Percentiles rank a stretch among this genome's conserved stretches.
These are phyloP conservation scores for Eristalinus sepulchralis DNA, from an alignment of 2,888 invertebrate genomes.

Conservation along the genomic window DNA sequence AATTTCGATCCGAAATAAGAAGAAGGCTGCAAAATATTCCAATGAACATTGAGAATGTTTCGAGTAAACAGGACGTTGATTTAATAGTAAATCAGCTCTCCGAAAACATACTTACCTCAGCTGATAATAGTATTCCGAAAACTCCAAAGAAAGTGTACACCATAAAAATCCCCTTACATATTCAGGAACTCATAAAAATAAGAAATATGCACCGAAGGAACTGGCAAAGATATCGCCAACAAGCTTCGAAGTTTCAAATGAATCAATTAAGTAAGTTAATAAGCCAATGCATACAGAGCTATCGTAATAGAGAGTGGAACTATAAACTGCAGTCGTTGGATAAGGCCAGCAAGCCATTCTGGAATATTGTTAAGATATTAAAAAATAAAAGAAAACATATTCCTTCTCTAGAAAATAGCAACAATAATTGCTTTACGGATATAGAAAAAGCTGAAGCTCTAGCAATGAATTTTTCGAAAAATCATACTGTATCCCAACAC, in stretches of 20 bases:
- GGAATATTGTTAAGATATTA: not conserved
- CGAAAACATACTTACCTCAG: no score
- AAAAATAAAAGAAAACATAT: not conserved
- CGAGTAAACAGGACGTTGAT: no score
- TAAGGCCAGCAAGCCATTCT: not conserved
- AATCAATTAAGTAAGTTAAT: no score
- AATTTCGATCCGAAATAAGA: no score
- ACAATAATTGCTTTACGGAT: not conserved
- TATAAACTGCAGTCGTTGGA: not conserved
- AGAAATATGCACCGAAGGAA: not conserved
- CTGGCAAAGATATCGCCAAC: constrained; percentile 12
- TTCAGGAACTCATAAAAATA: not conserved
- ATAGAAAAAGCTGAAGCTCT: not conserved
- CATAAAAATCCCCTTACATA: not conserved
- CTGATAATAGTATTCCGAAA: no score
- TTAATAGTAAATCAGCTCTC: no score
- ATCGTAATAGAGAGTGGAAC: constrained; percentile 8
- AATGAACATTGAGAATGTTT: no score
- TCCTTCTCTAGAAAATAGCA: not conserved
- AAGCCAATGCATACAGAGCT: no score
- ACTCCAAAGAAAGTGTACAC: no score
- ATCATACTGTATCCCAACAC: not conserved
- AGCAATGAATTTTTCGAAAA: not conserved
- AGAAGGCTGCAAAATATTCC: no score
- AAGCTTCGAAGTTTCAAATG: not conserved